phyloP scores from a whole-genome alignment of 92 coral and sea anemone species.

The Desmophyllum pertusum region DNA sequence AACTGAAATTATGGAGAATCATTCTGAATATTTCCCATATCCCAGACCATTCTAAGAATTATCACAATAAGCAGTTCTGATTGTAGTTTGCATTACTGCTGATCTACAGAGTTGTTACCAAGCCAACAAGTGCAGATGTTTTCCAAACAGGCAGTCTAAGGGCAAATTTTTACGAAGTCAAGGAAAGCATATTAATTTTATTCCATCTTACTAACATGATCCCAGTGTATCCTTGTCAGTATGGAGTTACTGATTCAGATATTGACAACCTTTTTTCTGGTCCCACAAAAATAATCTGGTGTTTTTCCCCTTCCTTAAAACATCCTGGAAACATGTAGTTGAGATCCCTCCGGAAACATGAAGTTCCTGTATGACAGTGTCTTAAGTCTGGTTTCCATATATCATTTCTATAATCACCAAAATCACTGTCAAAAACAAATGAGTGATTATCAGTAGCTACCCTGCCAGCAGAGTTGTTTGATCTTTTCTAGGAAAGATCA shows the following conservation, averaged over 20 bases:
- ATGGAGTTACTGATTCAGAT: background rate
- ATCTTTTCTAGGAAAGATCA: too few species aligned
- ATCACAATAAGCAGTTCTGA: background rate
- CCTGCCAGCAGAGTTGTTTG: too few species aligned
- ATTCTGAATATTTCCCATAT: background rate
- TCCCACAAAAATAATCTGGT: background rate
- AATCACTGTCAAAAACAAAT: too few species aligned
- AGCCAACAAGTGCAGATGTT: background rate
- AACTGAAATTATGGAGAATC: background rate
- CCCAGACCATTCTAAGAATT: background rate
- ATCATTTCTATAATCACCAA: too few species aligned
- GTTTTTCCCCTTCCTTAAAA: background rate
- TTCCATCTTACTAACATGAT: background rate
- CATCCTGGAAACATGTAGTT: background rate
- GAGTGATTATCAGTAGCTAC: too few species aligned
- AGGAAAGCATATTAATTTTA: background rate
- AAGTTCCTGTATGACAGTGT: constrained; percentile 11
- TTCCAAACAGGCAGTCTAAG: background rate
- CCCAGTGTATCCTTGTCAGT: background rate
- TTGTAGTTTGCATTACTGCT: background rate
- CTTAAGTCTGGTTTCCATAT: background rate
- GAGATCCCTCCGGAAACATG: background rate
- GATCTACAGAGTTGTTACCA: constrained; percentile 1
- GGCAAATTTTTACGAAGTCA: background rate
- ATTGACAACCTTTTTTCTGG: background rate